A percentile compares a stretch with the other conserved stretches of the same genome.
Evolutionary conservation across 2,113 vertebrate genomes (phyloP).

Genomic region (Ammospiza caudacuta): DNA sequence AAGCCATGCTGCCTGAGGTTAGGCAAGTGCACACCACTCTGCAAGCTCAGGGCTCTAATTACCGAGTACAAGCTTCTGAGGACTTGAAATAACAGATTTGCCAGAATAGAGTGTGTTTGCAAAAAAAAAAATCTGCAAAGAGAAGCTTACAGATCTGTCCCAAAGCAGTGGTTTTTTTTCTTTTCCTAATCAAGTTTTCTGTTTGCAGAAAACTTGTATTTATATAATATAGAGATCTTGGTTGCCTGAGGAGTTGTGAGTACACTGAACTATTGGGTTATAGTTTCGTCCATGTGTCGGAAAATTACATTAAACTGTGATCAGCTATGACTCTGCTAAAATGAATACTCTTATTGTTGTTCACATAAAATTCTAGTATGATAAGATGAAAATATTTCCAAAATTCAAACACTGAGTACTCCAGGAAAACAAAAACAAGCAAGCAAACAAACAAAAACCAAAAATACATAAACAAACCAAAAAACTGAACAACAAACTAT

Average conservation of each 20-base stretch:
- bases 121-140: background rate
- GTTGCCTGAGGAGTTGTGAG: background rate
- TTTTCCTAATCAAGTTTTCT: background rate
- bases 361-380: background rate
- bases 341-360: background rate
- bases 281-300: background rate
- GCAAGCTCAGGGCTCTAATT: background rate
- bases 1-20: background rate
- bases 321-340: background rate
- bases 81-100: background rate
- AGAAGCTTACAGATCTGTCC: background rate
- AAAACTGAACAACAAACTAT: background rate
- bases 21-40: background rate
- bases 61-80: background rate
- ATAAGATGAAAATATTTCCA: background rate
- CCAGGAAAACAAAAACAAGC: background rate
- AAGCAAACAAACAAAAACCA: background rate
- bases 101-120: background rate
- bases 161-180: background rate
- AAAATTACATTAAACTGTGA: background rate
- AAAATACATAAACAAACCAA: background rate
- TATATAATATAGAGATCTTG: background rate
- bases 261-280: background rate
- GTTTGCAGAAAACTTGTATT: background rate
- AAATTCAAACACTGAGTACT: background rate